Percentiles rank a stretch among this genome's conserved stretches.
Evolutionary conservation across 2,797 vertebrate species (phyloP).

Genomic region (Channa striata): DNA sequence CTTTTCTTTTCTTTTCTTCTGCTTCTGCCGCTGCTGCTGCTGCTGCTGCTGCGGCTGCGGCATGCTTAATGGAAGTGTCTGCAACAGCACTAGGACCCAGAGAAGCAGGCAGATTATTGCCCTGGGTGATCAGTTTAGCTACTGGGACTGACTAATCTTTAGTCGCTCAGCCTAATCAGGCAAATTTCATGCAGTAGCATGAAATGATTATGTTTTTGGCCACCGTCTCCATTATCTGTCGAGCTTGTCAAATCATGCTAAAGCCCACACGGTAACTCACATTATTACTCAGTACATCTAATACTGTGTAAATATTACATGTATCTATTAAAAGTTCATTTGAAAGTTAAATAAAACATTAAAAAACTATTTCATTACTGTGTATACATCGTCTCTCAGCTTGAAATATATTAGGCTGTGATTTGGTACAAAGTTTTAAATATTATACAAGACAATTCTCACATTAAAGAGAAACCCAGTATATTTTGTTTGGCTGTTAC

Average conservation of each 20-base stretch:
- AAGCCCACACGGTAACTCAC: neutral
- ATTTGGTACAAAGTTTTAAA: neutral
- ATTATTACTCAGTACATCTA: neutral
- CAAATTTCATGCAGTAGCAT: neutral
- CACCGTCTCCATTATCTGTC: neutral
- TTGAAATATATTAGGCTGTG: no score
- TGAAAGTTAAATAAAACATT: no score
- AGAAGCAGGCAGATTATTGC: slow-evolving; percentile 4
- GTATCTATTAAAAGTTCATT: neutral
- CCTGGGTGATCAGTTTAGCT: slow-evolving; percentile 12
- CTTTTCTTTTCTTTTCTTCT: neutral
- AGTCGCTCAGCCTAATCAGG: slow-evolving; percentile 15
- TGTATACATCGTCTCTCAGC: no score
- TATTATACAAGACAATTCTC: neutral
- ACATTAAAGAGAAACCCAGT: neutral
- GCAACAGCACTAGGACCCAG: slow-evolving; percentile 5
- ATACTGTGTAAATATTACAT: neutral
- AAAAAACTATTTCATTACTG: no score
- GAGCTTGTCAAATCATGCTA: neutral
- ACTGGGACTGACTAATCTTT: slow-evolving; percentile 25
- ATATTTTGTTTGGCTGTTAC: neutral
- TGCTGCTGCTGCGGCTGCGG: neutral
- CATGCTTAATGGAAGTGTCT: neutral
- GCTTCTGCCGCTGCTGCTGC: neutral
- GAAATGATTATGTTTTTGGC: slow-evolving; percentile 2